Conservation (phyloP, 2,888 invertebrate species). For the Meghimatium bilineatum region DNA sequence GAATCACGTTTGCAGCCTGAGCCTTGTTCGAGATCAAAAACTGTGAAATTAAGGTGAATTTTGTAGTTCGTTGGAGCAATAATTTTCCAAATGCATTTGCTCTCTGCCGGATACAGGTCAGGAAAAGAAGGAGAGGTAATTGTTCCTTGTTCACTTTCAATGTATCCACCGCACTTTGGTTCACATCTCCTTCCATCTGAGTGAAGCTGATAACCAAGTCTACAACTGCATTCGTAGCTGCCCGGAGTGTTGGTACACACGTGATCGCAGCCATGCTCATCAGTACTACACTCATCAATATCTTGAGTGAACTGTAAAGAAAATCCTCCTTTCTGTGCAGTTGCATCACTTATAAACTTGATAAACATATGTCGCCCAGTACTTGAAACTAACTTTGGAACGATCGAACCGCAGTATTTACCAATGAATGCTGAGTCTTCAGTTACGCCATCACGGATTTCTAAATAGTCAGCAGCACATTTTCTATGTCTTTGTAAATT, state of each 20-base stretch:
- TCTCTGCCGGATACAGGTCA: constrained; percentile 93
- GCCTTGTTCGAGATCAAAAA: constrained; percentile 97
- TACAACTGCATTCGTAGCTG: constrained; percentile 91
- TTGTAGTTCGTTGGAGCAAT: constrained; percentile 93
- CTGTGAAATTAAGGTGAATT: constrained; percentile 97
- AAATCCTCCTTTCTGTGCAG: constrained; percentile 97
- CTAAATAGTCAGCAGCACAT: constrained; percentile 96
- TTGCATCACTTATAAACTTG: constrained; percentile 95
- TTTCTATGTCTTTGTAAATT: constrained; percentile 97
- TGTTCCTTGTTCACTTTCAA: constrained; percentile 91
- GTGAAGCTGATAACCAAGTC: constrained; percentile 95
- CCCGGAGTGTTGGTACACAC: constrained; percentile 96
- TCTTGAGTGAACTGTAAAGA: constrained; percentile 93
- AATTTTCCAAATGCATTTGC: constrained; percentile 99
- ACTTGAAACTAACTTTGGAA: constrained; percentile 92
- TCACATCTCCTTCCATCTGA: constrained; percentile 98
- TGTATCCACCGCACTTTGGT: constrained; percentile 96
- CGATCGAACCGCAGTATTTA: constrained; percentile 94
- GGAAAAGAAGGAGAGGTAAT: constrained; percentile 97
- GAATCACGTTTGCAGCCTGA: constrained; percentile 98
- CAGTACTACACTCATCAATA: constrained; percentile 92
- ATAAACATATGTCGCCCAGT: constrained; percentile 91
- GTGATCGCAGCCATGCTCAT: constrained; percentile 96
- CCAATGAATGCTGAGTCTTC: constrained; percentile 87
- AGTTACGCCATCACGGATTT: constrained; percentile 91